Evolutionary conservation across 2,888 invertebrate species (phyloP).

Genomic region (Calameuta pallipes): DNA sequence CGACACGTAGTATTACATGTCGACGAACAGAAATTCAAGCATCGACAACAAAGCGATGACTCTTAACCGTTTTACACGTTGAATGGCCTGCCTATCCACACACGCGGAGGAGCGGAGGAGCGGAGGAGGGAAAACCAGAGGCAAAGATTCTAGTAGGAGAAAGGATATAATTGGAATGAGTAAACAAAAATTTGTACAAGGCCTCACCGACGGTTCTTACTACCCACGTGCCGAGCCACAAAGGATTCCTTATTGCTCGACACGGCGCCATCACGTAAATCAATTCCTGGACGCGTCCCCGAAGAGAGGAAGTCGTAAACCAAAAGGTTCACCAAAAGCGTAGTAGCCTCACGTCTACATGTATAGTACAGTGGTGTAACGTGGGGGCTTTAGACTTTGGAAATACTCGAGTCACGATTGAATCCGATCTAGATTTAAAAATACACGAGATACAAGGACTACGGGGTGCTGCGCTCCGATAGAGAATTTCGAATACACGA

Average conservation of each 20-base stretch:
- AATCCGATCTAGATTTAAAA: neutral
- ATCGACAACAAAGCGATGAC: neutral
- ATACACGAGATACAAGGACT: neutral
- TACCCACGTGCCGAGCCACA: neutral
- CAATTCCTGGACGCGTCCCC: neutral
- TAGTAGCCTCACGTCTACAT: neutral
- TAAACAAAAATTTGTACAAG: neutral
- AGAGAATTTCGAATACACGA: no score
- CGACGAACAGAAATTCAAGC: neutral
- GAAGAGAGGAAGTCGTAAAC: neutral
- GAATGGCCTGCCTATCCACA: neutral
- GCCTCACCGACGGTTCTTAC: neutral
- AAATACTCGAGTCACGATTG: neutral
- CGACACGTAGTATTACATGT: neutral
- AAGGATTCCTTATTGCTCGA: neutral
- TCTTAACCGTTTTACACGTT: neutral
- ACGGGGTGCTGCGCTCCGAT: no score
- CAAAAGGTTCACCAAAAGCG: neutral
- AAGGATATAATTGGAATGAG: neutral
- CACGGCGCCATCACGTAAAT: neutral
- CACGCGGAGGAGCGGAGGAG: no score
- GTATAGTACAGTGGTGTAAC: neutral
- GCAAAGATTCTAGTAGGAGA: neutral
- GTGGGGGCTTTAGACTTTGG: neutral
- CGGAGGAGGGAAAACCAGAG: neutral